Conservation (phyloP, 2,888 invertebrate species). For the Agonopterix alstromeriana region DNA sequence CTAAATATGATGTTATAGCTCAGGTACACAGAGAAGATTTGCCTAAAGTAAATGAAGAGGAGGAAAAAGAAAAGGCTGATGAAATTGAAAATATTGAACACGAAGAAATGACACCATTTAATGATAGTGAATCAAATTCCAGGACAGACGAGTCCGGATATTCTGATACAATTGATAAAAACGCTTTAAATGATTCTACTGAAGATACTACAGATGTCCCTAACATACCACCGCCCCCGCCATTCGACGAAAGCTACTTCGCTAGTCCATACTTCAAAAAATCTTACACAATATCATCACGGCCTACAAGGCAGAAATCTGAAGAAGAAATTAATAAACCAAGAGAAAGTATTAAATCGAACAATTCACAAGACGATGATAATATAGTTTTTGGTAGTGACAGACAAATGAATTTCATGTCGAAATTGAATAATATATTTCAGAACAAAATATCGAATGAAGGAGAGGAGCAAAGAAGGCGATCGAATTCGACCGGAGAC, state of each 20-base stretch:
- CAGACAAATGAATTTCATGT: constrained; percentile 56
- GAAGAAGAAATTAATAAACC: constrained; percentile 25
- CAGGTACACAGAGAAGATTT: constrained; percentile 77
- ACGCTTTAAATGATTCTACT: constrained; percentile 37
- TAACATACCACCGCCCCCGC: constrained; percentile 55
- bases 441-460: constrained; percentile 47
- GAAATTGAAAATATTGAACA: constrained; percentile 21
- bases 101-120: constrained; percentile 50
- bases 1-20: constrained; percentile 75
- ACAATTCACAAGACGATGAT: constrained; percentile 36
- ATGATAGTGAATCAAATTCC: constrained; percentile 59
- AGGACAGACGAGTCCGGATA: constrained; percentile 67
- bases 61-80: constrained; percentile 33
- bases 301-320: constrained; percentile 17
- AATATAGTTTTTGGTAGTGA: constrained; percentile 52
- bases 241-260: constrained; percentile 28
- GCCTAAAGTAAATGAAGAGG: constrained; percentile 55
- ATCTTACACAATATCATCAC: constrained; percentile 34
- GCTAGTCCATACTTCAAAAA: constrained; percentile 30
- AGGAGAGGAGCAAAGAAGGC: constrained; percentile 40
- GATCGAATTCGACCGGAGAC: constrained; percentile 59
- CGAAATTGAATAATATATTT: constrained; percentile 57
- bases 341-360: constrained; percentile 42
- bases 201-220: constrained; percentile 38
- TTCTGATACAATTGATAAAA: constrained; percentile 60